Evolutionary conservation across 2,113 vertebrate genomes (phyloP), one percentile per base, ranked within the genome.

Genomic region (Seriola rivoliana): DNA sequence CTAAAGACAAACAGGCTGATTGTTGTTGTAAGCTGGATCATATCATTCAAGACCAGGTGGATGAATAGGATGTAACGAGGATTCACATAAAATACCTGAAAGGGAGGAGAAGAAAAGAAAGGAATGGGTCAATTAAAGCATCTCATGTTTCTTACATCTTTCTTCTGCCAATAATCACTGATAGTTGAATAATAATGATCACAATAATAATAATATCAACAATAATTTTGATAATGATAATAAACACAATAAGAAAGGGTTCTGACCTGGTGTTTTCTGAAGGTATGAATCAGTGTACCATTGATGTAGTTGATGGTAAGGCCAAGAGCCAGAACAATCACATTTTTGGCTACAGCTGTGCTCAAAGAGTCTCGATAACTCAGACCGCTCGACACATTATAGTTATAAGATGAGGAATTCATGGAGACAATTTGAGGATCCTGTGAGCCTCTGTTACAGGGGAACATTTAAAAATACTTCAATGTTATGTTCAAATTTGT

Each of bases 281-380:
- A 93, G 52, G 86, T 93, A 88, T 91, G 81, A 34, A 94, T 75
- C 63, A 94, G 67, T 0, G 85, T 85, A 3, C 88, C 73, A 8
- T 94, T 95, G 64, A 94, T 89, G 36, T 90, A 95, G 84, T 85
- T 93, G 78, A 94, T 94, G 65, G 48, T 84, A 40, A 94, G 66
- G 58, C 91, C 86, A 11, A 95, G 89, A 19, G 57, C 38, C 8
- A 93, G 12, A 17, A 93, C 70, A 0, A 93, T 81, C 23, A 92
- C 72, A 57, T 83, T 80, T 60, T 76, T 93, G 32, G 66, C 36
- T 52, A 89, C 5, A 1, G 81, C 67, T 44, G 42, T 17, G 21
- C 29, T 32, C 1, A 59, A 67, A 4, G 71, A 59, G 4, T 93
- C 92, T 9, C 69, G 67, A 54, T 74, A 25, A 16, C 3, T 68